A percentile compares a stretch with the other conserved stretches of the same genome.
Conservation (phyloP, 1,140 invertebrate genomes). For the Centruroides sculpturatus region DNA sequence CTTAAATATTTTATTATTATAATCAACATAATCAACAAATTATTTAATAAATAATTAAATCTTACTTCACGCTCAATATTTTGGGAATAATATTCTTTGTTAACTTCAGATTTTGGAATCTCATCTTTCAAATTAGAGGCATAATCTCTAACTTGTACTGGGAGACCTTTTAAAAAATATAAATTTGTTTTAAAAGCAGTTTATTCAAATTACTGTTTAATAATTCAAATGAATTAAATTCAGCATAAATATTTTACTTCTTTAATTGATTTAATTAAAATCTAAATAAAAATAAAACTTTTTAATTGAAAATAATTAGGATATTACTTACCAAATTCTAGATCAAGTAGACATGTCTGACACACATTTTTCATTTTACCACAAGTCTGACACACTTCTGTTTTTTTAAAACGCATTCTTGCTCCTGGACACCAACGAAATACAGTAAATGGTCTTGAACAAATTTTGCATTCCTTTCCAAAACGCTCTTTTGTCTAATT, state of each 20-base stretch:
- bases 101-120: slow-evolving; percentile 92
- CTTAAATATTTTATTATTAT: no score
- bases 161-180: slow-evolving; percentile 31
- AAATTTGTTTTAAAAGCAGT: not conserved
- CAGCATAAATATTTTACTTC: no score
- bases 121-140: slow-evolving; percentile 90
- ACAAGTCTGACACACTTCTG: slow-evolving; percentile 99
- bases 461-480: slow-evolving; percentile 99
- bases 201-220: no score
- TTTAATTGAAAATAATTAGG: not conserved
- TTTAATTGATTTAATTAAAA: no score
- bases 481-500: slow-evolving; percentile 89
- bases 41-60: not conserved
- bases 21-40: not conserved
- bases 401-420: slow-evolving; percentile 98
- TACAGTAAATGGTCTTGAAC: slow-evolving; percentile 91
- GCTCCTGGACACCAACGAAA: slow-evolving; percentile 94
- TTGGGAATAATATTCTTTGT: slow-evolving; percentile 98
- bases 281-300: no score
- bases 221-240: no score
- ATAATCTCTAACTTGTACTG: slow-evolving; percentile 73
- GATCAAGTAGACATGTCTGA: slow-evolving; percentile 94
- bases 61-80: slow-evolving; percentile 34
- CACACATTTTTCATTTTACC: slow-evolving; percentile 97
- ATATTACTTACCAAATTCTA: slow-evolving; percentile 68